A percentile compares a stretch with the other conserved stretches of the same genome.
These are phyloP conservation scores for Meta bourneti DNA, from an alignment of 2,888 invertebrate genomes.

Conservation along the genomic window DNA sequence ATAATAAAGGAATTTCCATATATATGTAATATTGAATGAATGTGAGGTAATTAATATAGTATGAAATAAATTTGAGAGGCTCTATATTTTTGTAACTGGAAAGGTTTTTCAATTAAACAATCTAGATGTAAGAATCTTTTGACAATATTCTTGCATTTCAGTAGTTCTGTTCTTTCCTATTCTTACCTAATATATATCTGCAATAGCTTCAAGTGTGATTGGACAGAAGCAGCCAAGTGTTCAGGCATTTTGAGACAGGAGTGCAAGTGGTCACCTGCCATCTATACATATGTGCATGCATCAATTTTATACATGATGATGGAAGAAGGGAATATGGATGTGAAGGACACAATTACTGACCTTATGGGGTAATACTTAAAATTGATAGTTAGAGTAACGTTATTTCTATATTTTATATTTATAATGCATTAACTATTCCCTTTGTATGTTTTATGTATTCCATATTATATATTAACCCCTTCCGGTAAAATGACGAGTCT, in stretches of 20 bases:
- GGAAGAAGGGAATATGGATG: conserved; percentile 80
- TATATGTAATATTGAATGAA: no score
- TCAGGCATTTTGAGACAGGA: conserved; percentile 87
- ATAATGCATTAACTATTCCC: not conserved
- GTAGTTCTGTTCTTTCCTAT: no score
- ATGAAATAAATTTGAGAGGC: no score
- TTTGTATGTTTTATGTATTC: not conserved
- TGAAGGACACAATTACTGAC: conserved; percentile 82
- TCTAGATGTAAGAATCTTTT: no score
- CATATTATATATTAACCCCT: not conserved
- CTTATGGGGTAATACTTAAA: conserved; percentile 63
- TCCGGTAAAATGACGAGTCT: no score
- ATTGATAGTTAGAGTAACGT: no score
- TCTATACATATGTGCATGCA: conserved; percentile 94
- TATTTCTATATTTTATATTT: not conserved
- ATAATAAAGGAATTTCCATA: no score
- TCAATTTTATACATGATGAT: conserved; percentile 89
- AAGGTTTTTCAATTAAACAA: no score
- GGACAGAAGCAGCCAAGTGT: conserved; percentile 88
- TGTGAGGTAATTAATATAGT: no score
- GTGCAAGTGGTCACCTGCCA: conserved; percentile 95
- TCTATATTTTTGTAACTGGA: no score
- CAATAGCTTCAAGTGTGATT: conserved; percentile 84
- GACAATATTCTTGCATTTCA: no score
- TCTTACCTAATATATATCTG: not conserved